Percentiles rank a stretch among this genome's conserved stretches.
Conservation (phyloP, 1,140 invertebrate genomes). For the Habropoda laboriosa region DNA sequence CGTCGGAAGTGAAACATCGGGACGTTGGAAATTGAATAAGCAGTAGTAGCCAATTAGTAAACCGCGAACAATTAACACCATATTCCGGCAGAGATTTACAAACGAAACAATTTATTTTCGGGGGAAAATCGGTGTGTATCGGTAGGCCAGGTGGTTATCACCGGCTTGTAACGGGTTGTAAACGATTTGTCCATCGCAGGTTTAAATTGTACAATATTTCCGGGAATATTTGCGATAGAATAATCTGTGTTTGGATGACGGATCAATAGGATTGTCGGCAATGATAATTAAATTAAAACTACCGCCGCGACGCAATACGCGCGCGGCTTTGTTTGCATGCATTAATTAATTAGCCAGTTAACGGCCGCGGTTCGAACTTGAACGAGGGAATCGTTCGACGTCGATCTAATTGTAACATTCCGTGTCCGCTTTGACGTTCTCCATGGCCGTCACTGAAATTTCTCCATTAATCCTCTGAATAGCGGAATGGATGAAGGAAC, state of each 20-base stretch:
- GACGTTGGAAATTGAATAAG: no score
- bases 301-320: not conserved
- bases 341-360: constrained; percentile 34
- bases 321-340: not conserved
- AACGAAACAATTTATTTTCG: not conserved
- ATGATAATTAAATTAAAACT: constrained; percentile 28
- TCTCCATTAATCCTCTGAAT: constrained; percentile 31
- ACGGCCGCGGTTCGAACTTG: not conserved
- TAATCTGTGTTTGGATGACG: not conserved
- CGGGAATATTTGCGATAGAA: not conserved
- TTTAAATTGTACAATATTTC: not conserved
- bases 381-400: constrained; percentile 1
- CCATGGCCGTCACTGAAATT: not conserved
- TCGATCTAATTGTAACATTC: constrained; percentile 7
- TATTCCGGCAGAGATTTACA: not conserved
- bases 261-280: not conserved
- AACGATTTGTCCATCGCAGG: not conserved
- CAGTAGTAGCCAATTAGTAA: no score
- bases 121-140: not conserved
- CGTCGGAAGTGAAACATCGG: no score
- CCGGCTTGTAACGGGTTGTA: not conserved
- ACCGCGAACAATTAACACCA: no score
- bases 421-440: not conserved
- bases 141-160: not conserved
- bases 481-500: constrained; percentile 38